A percentile compares a stretch with the other conserved stretches of the same genome.
Evolutionary conservation across 2,888 invertebrate species (phyloP).

Genomic region (Pheosia gnoma): DNA sequence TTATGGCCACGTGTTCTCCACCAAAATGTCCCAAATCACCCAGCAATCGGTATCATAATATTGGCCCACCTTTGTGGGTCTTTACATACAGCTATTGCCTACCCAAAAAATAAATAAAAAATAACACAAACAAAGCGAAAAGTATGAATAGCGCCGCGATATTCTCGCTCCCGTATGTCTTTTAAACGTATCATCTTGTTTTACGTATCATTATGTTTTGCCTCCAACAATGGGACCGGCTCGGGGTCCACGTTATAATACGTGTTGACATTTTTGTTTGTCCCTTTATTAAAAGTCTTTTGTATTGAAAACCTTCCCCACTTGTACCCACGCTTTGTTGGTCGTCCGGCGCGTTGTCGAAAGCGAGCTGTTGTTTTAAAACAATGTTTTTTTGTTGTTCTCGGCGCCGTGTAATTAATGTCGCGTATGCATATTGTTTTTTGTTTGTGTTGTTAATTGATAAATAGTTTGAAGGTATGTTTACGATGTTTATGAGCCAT

Average conservation of each 20-base stretch:
- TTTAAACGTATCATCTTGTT: constrained; percentile 34
- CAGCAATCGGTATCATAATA: too few relatives aligned
- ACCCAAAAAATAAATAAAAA: constrained; percentile 16
- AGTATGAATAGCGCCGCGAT: constrained; percentile 14
- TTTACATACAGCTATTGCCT: background rate
- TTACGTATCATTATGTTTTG: constrained; percentile 34
- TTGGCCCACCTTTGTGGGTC: too few relatives aligned
- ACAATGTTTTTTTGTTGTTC: constrained; percentile 9
- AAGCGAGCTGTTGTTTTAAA: constrained; percentile 18
- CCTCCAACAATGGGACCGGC: constrained; percentile 34
- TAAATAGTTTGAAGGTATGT: background rate
- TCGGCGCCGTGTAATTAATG: constrained; percentile 20
- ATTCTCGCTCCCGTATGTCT: constrained; percentile 31
- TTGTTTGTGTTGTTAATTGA: constrained; percentile 4
- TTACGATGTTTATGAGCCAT: too few relatives aligned
- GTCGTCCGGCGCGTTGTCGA: constrained; percentile 19
- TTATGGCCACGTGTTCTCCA: too few relatives aligned
- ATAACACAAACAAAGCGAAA: constrained; percentile 1
- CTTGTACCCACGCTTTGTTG: constrained; percentile 32
- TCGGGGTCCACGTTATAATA: constrained; percentile 33
- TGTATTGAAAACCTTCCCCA: constrained; percentile 55
- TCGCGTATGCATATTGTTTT: constrained; percentile 16
- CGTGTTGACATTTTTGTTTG: constrained; percentile 76
- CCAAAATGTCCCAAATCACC: too few relatives aligned
- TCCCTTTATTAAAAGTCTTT: constrained; percentile 65